These are phyloP conservation scores for Scarus forsteni DNA, from an alignment of 2,797 vertebrate species.

Conservation along the genomic window DNA sequence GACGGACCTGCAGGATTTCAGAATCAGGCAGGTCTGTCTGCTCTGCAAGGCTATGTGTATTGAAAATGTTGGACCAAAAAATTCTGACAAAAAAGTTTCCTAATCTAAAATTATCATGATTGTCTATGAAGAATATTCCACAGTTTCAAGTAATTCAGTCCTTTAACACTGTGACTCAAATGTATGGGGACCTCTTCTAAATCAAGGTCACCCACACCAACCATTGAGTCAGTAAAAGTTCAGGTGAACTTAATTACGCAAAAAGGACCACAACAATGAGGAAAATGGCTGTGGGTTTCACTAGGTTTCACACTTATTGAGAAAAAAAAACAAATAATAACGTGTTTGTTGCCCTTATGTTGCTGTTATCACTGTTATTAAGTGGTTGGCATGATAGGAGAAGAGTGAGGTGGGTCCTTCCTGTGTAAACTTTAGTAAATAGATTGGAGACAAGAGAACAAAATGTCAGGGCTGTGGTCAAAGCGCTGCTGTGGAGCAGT, in stretches of 20 bases:
- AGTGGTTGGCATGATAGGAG: slow-evolving; percentile 87
- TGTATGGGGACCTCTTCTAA: too few species aligned
- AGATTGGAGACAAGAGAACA: slow-evolving; percentile 89
- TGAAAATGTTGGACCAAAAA: too few species aligned
- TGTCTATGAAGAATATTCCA: too few species aligned
- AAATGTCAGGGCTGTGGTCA: slow-evolving; percentile 92
- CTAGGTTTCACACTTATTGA: background rate
- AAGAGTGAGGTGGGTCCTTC: slow-evolving; percentile 86
- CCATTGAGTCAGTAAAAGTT: background rate
- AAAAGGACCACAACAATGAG: background rate
- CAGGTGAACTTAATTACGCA: background rate
- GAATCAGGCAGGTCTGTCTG: too few species aligned
- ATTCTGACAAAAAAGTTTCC: too few species aligned
- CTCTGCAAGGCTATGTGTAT: too few species aligned
- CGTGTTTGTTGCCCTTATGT: slow-evolving; percentile 15
- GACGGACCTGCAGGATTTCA: too few species aligned
- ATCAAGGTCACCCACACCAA: too few species aligned
- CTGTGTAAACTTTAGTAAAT: slow-evolving; percentile 92
- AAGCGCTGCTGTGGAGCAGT: slow-evolving; percentile 79
- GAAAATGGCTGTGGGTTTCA: background rate
- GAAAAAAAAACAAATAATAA: too few species aligned
- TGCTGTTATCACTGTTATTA: slow-evolving; percentile 62
- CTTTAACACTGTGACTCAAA: too few species aligned
- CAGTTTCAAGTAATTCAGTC: too few species aligned
- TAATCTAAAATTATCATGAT: too few species aligned